A percentile compares a stretch with the other conserved stretches of the same genome.
phyloP scores from a whole-genome alignment of 2,888 invertebrate genomes.

The Caenorhabditis wallacei region DNA sequence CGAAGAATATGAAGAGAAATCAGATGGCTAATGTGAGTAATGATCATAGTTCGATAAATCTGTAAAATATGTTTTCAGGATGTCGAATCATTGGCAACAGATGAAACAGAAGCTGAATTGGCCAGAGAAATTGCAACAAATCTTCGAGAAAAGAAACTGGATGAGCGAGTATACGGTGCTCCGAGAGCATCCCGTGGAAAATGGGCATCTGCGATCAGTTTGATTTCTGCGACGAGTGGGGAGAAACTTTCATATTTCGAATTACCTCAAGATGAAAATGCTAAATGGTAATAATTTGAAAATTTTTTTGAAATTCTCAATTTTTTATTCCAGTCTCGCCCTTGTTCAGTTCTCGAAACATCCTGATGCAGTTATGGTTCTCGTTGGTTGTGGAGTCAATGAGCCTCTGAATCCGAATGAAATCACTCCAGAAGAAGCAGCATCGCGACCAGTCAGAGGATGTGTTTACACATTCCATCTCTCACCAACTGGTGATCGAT shows the following conservation, averaged over 20 bases:
- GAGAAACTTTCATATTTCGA: slow-evolving; percentile 89
- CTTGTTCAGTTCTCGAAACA: slow-evolving; percentile 90
- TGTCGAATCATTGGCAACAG: slow-evolving; percentile 95
- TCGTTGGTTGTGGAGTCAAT: slow-evolving; percentile 95
- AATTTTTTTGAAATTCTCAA: not conserved
- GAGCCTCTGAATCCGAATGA: slow-evolving; percentile 90
- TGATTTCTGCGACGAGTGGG: slow-evolving; percentile 91
- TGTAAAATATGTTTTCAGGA: slow-evolving; percentile 85
- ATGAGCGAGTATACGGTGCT: slow-evolving; percentile 92
- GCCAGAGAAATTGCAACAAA: slow-evolving; percentile 98
- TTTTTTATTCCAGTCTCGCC: slow-evolving; percentile 84
- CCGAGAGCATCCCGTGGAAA: slow-evolving; percentile 89
- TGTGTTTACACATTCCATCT: slow-evolving; percentile 83
- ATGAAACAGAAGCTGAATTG: slow-evolving; percentile 93
- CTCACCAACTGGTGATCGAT: slow-evolving; percentile 88
- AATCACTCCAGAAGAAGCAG: not conserved
- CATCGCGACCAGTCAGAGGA: slow-evolving; percentile 72
- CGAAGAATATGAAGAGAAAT: slow-evolving; percentile 92
- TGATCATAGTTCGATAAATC: too few species aligned
- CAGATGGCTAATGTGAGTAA: slow-evolving; percentile 90
- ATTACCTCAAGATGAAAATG: slow-evolving; percentile 96
- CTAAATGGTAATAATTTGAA: slow-evolving; percentile 87
- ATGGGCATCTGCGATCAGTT: slow-evolving; percentile 91
- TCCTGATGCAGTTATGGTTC: slow-evolving; percentile 87
- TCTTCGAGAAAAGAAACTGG: slow-evolving; percentile 94